These are phyloP conservation scores for Drosophila mimica DNA, from an alignment of 2,888 invertebrate species.

Conservation along the genomic window DNA sequence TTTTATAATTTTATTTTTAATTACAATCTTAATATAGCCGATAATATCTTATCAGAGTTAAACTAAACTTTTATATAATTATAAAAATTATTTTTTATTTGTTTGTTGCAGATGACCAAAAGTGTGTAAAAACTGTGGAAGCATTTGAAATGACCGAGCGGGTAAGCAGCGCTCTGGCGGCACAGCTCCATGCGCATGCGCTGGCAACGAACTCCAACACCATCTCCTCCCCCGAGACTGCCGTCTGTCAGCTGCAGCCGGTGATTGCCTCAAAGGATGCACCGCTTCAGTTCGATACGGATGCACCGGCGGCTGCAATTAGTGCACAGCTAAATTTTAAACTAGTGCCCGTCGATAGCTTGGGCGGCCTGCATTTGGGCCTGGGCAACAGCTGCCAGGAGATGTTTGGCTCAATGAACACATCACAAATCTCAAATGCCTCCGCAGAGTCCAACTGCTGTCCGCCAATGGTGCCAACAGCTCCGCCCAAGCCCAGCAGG, in stretches of 20 bases:
- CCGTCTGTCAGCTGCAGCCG: constrained; percentile 37
- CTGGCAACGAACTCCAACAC: constrained; percentile 41
- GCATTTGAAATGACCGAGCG: constrained; percentile 78
- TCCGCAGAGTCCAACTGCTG: constrained; percentile 81
- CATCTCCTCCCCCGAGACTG: constrained; percentile 29
- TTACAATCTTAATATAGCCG: neutral
- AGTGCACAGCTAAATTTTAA: constrained; percentile 83
- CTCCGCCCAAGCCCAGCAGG: constrained; percentile 65
- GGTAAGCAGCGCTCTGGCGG: constrained; percentile 72
- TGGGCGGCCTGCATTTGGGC: constrained; percentile 46
- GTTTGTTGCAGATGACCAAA: constrained; percentile 55
- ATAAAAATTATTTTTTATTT: neutral
- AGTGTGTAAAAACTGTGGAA: constrained; percentile 34
- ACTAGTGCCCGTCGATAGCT: constrained; percentile 73
- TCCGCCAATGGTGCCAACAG: constrained; percentile 42
- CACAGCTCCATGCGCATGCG: constrained; percentile 69
- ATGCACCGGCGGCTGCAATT: constrained; percentile 70
- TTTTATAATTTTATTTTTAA: neutral
- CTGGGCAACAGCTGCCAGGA: constrained; percentile 71
- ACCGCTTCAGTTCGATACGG: constrained; percentile 58
- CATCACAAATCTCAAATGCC: constrained; percentile 85
- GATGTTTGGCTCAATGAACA: constrained; percentile 84
- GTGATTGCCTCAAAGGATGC: constrained; percentile 45
- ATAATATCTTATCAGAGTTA: neutral
- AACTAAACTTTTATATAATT: neutral